These are phyloP conservation scores for Miniopterus natalensis DNA, from an alignment of 2,113 vertebrate species.

Conservation along the genomic window DNA sequence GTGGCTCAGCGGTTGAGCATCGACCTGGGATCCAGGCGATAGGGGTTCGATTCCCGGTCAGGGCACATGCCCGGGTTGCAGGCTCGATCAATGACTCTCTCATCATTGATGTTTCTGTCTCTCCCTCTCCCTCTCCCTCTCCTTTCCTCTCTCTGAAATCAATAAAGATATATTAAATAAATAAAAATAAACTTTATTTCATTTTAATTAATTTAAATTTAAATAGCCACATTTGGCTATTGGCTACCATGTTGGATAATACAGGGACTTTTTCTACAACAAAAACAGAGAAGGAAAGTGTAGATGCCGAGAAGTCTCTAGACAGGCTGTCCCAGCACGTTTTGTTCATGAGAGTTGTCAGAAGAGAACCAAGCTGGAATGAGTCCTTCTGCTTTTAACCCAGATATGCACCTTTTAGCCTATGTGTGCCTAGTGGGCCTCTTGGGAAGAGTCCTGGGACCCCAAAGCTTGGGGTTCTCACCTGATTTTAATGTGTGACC, in stretches of 20 bases:
- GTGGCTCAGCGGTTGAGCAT: no score
- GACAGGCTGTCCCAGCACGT: neutral
- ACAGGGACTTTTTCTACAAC: neutral
- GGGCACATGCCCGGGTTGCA: no score
- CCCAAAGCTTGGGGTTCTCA: neutral
- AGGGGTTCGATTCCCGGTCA: no score
- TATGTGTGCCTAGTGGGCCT: neutral
- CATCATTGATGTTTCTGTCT: no score
- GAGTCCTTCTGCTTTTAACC: neutral
- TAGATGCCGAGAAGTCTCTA: neutral
- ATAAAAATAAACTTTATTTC: neutral
- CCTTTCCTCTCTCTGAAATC: no score
- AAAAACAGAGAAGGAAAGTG: slow-evolving; percentile 5
- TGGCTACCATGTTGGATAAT: neutral
- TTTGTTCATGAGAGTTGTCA: neutral
- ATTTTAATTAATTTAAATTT: neutral
- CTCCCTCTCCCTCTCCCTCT: no score
- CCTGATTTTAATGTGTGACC: neutral
- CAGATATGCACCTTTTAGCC: neutral
- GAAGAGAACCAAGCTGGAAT: neutral
- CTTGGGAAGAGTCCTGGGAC: neutral
- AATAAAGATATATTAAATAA: no score
- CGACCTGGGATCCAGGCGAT: no score
- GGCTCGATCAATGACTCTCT: no score
- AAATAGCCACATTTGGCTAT: neutral